Base-by-base conservation (phyloP, 1,140 invertebrate species). In the Drosophila nebulosa region DNA sequence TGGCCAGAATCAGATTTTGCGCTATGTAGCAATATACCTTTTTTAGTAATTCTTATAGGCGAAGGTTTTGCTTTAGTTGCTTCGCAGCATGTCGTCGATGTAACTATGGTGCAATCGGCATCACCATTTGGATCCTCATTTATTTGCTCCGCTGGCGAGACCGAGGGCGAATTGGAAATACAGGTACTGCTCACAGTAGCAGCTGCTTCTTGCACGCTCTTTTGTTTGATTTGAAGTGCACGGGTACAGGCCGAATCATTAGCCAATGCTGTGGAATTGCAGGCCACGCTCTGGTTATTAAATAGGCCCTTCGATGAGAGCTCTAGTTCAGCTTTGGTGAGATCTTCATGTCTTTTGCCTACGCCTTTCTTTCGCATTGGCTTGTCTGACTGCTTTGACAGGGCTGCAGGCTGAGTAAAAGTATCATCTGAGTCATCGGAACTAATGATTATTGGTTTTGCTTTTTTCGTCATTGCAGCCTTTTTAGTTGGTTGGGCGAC, bases 91-190 rank as follows among this genome's bases (percentile, higher is more conserved):
- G 84, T 88, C 3, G 88, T 90, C 0, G 88, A 90, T 10, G 88
- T 84, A 10, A 90, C 88, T 9, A 84, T 60, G 1, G 88, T 79
- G 39, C 88, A 90, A 36, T 90, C 88, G 4, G 36, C 64, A 35
- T 90, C 88, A 14, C 57, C 51, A 7, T 53, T 57, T 4, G 7
- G 3, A 5, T 50, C 18, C 36, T 42, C 62, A 26, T 16, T 24
- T 2, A 6, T 18, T 4, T 30, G 21, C 30, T 3, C 21, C 24
- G 5, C 6, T 26, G 18, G 5, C 10, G 26, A n/a, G 3, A 10
- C 10, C 0, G 21, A n/a, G 3, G 56, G 24, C 0, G 55, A 36
- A 5, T 21, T 30, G 7, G 7, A 14, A 2, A 1, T 12, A 5
- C 21, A 39, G 2, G 73, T 51, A 21, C 57, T 76, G 65, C 46